Conservation (phyloP, 2,888 invertebrate species). For the Coleophora deauratella region DNA sequence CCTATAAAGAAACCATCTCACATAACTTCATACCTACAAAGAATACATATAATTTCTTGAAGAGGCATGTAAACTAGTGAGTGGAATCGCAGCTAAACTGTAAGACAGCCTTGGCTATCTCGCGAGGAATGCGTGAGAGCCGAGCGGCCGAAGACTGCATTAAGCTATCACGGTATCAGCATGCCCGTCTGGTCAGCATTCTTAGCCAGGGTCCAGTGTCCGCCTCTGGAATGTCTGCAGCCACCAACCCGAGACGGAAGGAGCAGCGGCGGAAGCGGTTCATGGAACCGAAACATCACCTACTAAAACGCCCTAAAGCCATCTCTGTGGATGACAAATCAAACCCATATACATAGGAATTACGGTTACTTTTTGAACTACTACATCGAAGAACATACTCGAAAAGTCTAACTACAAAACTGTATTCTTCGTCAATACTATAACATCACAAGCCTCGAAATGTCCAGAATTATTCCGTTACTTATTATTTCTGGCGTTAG, state of each 20-base stretch:
- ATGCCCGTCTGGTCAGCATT: slow-evolving; percentile 54
- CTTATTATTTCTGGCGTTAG: background rate
- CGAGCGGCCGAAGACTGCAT: slow-evolving; percentile 39
- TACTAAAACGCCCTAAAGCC: slow-evolving; percentile 28
- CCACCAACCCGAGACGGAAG: slow-evolving; percentile 72
- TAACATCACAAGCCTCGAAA: slow-evolving; percentile 20
- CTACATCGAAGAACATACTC: slow-evolving; percentile 21
- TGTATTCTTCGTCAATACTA: slow-evolving; percentile 19
- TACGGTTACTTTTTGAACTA: slow-evolving; percentile 18
- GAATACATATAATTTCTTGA: too few relatives aligned
- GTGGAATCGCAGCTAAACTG: slow-evolving; percentile 8
- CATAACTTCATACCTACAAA: too few relatives aligned
- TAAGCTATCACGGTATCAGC: slow-evolving; percentile 60
- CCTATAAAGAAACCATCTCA: too few relatives aligned
- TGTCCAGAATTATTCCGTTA: slow-evolving; percentile 1
- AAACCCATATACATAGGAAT: slow-evolving; percentile 16
- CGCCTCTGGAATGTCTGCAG: slow-evolving; percentile 59
- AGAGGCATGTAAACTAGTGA: too few relatives aligned
- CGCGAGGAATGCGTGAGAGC: slow-evolving; percentile 40
- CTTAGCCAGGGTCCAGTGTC: slow-evolving; percentile 53
- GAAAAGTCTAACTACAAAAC: slow-evolving; percentile 28
- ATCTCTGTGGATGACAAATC: slow-evolving; percentile 11
- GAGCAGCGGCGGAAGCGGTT: slow-evolving; percentile 69
- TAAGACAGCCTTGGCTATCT: slow-evolving; percentile 39
- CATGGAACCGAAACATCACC: slow-evolving; percentile 41